phyloP scores from a whole-genome alignment of 2,113 vertebrate species.

The Halcyon senegalensis region DNA sequence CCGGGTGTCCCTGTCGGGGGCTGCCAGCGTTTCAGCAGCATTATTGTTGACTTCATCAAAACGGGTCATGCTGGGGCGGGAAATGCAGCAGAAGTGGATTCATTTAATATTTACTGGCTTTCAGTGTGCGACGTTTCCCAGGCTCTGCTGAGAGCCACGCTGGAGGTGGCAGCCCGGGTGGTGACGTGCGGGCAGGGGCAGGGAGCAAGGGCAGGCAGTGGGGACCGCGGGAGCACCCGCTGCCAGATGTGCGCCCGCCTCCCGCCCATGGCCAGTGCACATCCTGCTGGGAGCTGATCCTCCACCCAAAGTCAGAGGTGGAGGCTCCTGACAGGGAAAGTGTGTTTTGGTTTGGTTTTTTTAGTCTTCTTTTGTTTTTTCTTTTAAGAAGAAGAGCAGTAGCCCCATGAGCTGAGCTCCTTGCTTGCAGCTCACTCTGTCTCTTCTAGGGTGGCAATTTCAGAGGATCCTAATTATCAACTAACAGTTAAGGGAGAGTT shows the following conservation, averaged over 20 bases:
- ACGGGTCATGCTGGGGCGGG: rapidly evolving
- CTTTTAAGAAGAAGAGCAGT: background rate
- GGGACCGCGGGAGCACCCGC: rapidly evolving
- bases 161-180: background rate
- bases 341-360: background rate
- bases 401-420: background rate
- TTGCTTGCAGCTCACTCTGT: background rate
- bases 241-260: rapidly evolving
- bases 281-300: background rate
- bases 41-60: no score
- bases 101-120: background rate
- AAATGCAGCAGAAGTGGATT: background rate
- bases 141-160: background rate
- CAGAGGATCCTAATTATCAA: background rate
- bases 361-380: background rate
- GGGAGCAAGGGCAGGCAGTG: no score
- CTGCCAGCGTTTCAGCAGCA: background rate
- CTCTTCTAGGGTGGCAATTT: background rate
- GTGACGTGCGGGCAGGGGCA: rapidly evolving
- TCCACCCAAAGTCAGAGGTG: background rate
- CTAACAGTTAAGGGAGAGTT: background rate
- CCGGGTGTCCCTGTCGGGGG: background rate
- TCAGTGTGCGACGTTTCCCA: background rate
- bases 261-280: rapidly evolving
- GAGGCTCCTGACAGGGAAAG: background rate